These are phyloP conservation scores for Petrolisthes cinctipes DNA, from an alignment of 2,888 invertebrate genomes.

Conservation along the genomic window DNA sequence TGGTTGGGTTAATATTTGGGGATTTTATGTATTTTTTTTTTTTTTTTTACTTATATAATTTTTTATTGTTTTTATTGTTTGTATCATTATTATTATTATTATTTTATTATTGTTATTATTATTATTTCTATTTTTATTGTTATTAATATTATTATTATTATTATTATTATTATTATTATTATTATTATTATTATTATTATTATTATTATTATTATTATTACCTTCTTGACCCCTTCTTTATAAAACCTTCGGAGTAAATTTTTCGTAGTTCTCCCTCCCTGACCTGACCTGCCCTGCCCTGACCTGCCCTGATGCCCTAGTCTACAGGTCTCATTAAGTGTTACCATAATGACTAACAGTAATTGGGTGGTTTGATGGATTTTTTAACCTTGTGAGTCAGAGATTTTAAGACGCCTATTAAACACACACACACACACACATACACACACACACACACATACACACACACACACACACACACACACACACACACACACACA, in stretches of 20 bases:
- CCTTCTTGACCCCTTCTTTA: neutral
- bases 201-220: neutral
- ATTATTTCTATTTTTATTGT: neutral
- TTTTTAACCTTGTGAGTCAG: neutral
- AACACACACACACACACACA: neutral
- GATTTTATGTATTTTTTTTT: no score
- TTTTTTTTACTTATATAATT: no score
- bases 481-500: neutral
- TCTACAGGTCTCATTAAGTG: neutral
- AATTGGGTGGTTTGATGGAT: no score
- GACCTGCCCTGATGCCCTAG: neutral
- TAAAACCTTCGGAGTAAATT: neutral
- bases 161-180: conserved; percentile 17
- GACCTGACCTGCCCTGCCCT: neutral
- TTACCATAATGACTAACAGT: no score
- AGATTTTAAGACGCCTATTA: neutral
- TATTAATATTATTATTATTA: conserved; percentile 15
- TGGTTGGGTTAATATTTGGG: no score
- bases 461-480: neutral
- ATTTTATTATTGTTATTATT: neutral
- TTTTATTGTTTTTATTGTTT: no score
- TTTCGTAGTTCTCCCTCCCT: neutral
- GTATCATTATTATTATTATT: neutral
- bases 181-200: conserved; percentile 13
- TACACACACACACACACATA: neutral